phyloP scores from a whole-genome alignment of 2,888 invertebrate genomes.

The Epistrophe grossulariae region DNA sequence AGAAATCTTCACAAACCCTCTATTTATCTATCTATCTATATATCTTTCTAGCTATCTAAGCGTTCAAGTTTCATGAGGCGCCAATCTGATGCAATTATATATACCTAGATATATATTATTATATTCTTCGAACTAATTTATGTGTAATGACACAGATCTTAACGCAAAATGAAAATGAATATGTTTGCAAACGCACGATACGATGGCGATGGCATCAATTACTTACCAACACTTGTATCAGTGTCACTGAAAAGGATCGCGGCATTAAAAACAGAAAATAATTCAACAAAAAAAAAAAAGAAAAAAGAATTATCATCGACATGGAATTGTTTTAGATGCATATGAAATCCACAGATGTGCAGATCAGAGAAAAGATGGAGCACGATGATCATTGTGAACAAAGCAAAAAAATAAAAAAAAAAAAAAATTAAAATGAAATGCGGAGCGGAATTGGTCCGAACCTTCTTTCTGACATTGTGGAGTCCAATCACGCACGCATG shows the following conservation, averaged over 20 bases:
- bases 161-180: constrained; percentile 71
- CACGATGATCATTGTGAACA: constrained; percentile 38
- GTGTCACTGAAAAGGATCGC: constrained; percentile 41
- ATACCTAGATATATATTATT: constrained; percentile 22
- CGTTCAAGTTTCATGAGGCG: constrained; percentile 64
- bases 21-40: constrained; percentile 36
- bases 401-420: constrained; percentile 3
- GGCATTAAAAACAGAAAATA: background rate
- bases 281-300: background rate
- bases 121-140: constrained; percentile 62
- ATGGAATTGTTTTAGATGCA: constrained; percentile 55
- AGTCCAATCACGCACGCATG: constrained; percentile 83
- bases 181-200: constrained; percentile 56
- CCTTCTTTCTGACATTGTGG: constrained; percentile 76
- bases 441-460: constrained; percentile 46
- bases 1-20: constrained; percentile 15
- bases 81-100: constrained; percentile 64
- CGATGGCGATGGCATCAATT: constrained; percentile 63
- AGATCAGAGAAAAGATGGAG: constrained; percentile 27
- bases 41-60: constrained; percentile 13
- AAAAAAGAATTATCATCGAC: constrained; percentile 43
- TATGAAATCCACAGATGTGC: constrained; percentile 34
- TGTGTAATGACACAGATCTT: constrained; percentile 74
- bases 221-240: constrained; percentile 58
- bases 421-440: constrained; percentile 31